Base-by-base conservation (phyloP, 2,113 vertebrate species). In the Gasterosteus aculeatus region DNA sequence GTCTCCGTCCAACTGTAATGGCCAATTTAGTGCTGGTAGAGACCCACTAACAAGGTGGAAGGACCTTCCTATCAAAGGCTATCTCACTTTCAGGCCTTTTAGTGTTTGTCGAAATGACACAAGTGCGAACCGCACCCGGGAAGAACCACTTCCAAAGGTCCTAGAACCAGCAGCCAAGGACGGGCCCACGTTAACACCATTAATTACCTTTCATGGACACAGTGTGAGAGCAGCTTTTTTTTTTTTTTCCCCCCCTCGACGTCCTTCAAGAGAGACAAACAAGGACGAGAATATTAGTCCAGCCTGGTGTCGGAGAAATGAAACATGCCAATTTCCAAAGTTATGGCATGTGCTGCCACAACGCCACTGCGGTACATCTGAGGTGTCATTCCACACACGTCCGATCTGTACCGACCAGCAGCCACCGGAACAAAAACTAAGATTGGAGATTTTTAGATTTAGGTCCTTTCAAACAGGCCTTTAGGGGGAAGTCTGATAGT, bases 91-190 rank as follows among this genome's bases (percentile, higher is more conserved):
- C 35, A 38, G 35, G 35, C 35, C 35, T 38, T 5, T 38, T 5
- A 7, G 35, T 38, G 7, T 38, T 38, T 38, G 35, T 38, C 35
- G 35, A 38, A 38, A 38, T 0, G 35, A 38, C 35, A 38, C 35
- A 38, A 38, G 35, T 38, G 35, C 35, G 6, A 38, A 38, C 0
- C 35, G 35, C 6, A 38, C 35, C 35, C 6, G 35, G 4, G 6
- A 38, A 38, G 35, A 1, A 38, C 35, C 35, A 38, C 35, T 38
- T 38, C 35, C 35, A 38, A 38, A 18, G 72, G 70, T 47, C 76
- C 74, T 9, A 66, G 46, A 75, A 81, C 22, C 82, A 82, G 80
- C 81, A 80, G 59, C 78, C 86, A 92, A 91, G 89, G 87, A 88
- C 86, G 22, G 68, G 47, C 69, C 63, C 49, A n/a, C 56, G 78